Evolutionary conservation across 2,888 invertebrate species (phyloP), one percentile per base, ranked within the genome.

Genomic region (Tetranychus truncatus): DNA sequence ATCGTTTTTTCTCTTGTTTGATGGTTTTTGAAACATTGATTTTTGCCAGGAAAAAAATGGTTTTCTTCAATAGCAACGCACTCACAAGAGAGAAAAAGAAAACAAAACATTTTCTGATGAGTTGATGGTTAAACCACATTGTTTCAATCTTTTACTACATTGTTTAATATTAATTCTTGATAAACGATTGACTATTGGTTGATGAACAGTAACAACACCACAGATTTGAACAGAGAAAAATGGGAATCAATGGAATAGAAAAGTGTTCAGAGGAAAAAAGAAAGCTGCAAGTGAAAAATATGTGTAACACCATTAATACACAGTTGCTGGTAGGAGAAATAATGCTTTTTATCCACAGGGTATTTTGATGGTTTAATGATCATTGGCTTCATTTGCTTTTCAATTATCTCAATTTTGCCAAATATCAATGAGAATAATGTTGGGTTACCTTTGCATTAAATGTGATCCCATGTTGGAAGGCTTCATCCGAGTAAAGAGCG

Each of bases 401-500:
- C 18, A 66, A 20, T 18, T 20, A 66, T 66, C 66, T 66, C 11
- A 66, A 20, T 20, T 66, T 20, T 34, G 34, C 34, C 34, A 34
- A 34, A 34, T 34, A 34, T 34, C 34, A 34, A 34, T 34, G 34
- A 3, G 34, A 34, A 34, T 34, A 34, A 34, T 34, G 34, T 34
- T 34, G 1, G 73, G 8, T 85, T 85, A 96, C 96, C 92, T 96
- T 96, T 80, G 94, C 95, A 85, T 93, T 91, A 86, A 96, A 97
- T 81, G 90, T 89, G 83, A 97, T 95, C 80, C 97, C 97, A 83
- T 92, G 92, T 80, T 92, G 90, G 85, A 96, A 97, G 78, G 95
- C 95, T 84, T 95, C 94, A 79, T 97, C 97, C 77, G 94, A 90
- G 84, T 96, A 94, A 79, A 96, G 85, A n/a, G 96, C 95, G 82